A percentile compares a stretch with the other conserved stretches of the same genome.
Evolutionary conservation across 2,797 vertebrate genomes (phyloP).

Genomic region (Dendrocincla tyrannina): DNA sequence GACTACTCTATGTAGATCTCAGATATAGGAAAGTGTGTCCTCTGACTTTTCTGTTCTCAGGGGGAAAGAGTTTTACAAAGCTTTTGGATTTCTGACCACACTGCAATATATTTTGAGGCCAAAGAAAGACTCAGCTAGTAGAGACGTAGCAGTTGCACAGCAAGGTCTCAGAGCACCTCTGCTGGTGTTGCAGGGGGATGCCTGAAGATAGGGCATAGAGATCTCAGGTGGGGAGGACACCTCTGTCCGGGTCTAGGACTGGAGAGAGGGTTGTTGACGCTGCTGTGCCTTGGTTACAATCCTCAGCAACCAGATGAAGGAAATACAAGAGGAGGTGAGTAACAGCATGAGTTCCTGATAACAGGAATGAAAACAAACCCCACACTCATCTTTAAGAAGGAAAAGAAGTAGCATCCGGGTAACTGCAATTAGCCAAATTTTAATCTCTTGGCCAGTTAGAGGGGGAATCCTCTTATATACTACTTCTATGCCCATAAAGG

Average conservation of each 20-base stretch:
- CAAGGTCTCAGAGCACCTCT: background rate
- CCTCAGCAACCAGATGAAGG: background rate
- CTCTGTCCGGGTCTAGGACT: background rate
- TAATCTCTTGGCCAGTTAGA: background rate
- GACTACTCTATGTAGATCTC: background rate
- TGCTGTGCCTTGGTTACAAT: background rate
- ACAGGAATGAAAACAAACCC: background rate
- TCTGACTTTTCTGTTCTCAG: background rate
- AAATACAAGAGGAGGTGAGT: background rate
- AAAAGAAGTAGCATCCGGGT: background rate
- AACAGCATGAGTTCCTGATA: background rate
- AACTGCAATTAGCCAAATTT: background rate
- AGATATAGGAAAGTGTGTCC: background rate
- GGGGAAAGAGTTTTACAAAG: background rate
- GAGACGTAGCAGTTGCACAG: background rate
- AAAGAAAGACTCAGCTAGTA: background rate
- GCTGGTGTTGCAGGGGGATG: background rate
- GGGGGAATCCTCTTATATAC: background rate
- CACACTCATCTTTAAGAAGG: background rate
- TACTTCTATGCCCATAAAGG: background rate
- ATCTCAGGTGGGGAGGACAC: background rate
- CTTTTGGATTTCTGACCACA: background rate
- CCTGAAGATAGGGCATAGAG: background rate
- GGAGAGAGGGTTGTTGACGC: background rate
- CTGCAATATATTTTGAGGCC: background rate